Conservation (phyloP, 2,888 invertebrate genomes). For the Pseudococcus jackbeardsleyi region DNA sequence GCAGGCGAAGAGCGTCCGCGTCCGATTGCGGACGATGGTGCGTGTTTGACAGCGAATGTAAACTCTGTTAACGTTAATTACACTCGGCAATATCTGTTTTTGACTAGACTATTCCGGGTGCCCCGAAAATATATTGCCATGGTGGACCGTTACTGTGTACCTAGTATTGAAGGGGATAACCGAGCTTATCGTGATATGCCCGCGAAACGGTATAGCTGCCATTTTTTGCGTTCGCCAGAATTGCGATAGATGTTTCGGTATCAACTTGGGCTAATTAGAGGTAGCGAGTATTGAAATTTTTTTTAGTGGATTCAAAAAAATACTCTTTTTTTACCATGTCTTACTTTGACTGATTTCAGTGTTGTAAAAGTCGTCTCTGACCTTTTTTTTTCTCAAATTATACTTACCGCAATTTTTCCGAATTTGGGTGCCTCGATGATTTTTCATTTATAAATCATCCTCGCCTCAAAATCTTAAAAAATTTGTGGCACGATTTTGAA, state of each 20-base stretch:
- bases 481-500: no score
- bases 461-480: no score
- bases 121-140: background rate
- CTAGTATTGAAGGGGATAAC: conserved; percentile 14
- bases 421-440: no score
- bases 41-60: conserved; percentile 25
- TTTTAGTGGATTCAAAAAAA: no score
- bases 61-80: conserved; percentile 50
- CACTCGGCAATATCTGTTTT: conserved; percentile 36
- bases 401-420: no score
- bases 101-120: background rate
- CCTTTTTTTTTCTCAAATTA: no score
- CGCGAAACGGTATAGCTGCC: background rate
- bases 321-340: no score
- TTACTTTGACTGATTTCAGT: no score
- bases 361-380: no score
- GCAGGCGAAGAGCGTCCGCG: background rate
- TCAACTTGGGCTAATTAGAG: background rate
- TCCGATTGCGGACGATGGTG: background rate
- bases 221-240: background rate
- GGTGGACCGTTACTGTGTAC: background rate
- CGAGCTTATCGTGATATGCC: background rate
- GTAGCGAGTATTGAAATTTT: no score
- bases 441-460: no score
- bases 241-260: background rate